Percentiles rank a stretch among this genome's conserved stretches.
These are phyloP conservation scores for Exocentrus adspersus DNA, from an alignment of 2,888 invertebrate genomes.

Conservation along the genomic window DNA sequence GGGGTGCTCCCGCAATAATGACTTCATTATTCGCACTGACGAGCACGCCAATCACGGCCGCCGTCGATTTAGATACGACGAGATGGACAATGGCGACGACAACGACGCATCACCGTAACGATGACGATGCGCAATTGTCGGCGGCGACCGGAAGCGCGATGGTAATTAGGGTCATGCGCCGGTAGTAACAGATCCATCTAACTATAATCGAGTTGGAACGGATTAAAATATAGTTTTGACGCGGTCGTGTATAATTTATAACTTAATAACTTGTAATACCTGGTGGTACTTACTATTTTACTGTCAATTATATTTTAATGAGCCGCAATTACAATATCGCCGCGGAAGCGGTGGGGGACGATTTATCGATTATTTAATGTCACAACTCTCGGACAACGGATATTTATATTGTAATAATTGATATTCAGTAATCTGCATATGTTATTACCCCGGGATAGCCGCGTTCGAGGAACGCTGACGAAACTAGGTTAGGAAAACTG, in stretches of 20 bases:
- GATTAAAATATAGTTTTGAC: no score
- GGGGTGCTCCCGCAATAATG: conserved; percentile 24
- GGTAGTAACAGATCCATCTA: no score
- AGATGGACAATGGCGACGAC: conserved; percentile 22
- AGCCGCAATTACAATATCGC: not conserved
- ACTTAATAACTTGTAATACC: not conserved
- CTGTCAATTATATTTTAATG: conserved; percentile 3
- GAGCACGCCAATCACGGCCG: conserved; percentile 25
- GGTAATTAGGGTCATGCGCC: conserved; percentile 30
- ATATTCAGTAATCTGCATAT: not conserved
- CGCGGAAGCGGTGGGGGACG: not conserved
- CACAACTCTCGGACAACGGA: not conserved
- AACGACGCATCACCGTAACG: conserved; percentile 14
- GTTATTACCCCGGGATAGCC: no score
- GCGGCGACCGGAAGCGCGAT: conserved; percentile 20
- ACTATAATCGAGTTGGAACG: no score
- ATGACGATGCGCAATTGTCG: conserved; percentile 6
- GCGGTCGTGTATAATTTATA: conserved; percentile 3
- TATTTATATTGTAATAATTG: conserved; percentile 3
- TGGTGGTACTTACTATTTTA: conserved; percentile 2
- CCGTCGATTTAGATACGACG: conserved; percentile 6
- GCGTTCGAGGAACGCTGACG: no score
- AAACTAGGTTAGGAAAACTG: no score
- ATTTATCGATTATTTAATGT: not conserved
- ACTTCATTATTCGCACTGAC: conserved; percentile 24